A percentile compares a stretch with the other conserved stretches of the same genome.
Conservation (phyloP, 1,140 invertebrate genomes). For the Belonocnema kinseyi region DNA sequence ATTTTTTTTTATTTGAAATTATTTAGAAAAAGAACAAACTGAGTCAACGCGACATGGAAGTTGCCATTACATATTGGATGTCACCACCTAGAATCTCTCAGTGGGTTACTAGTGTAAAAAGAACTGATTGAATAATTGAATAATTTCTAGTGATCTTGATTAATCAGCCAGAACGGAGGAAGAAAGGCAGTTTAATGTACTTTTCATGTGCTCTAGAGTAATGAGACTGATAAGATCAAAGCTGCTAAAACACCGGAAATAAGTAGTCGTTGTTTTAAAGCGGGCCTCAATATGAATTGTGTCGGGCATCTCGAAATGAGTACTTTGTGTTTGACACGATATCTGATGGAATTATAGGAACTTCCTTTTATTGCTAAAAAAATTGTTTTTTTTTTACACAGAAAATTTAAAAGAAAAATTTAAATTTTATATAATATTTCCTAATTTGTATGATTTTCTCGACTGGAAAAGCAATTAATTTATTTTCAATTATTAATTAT, state of each 20-base stretch:
- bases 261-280: background rate
- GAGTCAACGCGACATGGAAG: background rate
- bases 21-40: no score
- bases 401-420: no score
- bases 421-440: no score
- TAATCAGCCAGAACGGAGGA: slow-evolving; percentile 1
- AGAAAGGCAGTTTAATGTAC: slow-evolving; percentile 15
- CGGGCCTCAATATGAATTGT: background rate
- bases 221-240: slow-evolving; percentile 16
- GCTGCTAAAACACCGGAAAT: slow-evolving; percentile 13
- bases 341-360: no score
- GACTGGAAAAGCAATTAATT: no score
- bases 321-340: no score
- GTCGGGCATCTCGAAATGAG: background rate
- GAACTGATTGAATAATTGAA: slow-evolving; percentile 27
- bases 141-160: slow-evolving; percentile 10
- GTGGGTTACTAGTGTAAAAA: slow-evolving; percentile 24
- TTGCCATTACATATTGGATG: background rate
- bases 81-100: slow-evolving; percentile 8
- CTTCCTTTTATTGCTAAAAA: no score
- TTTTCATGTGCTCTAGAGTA: background rate
- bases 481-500: no score
- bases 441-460: no score
- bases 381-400: no score
- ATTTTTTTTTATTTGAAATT: no score